Conservation (phyloP, 2,113 vertebrate genomes). For the Myxocyprinus asiaticus region DNA sequence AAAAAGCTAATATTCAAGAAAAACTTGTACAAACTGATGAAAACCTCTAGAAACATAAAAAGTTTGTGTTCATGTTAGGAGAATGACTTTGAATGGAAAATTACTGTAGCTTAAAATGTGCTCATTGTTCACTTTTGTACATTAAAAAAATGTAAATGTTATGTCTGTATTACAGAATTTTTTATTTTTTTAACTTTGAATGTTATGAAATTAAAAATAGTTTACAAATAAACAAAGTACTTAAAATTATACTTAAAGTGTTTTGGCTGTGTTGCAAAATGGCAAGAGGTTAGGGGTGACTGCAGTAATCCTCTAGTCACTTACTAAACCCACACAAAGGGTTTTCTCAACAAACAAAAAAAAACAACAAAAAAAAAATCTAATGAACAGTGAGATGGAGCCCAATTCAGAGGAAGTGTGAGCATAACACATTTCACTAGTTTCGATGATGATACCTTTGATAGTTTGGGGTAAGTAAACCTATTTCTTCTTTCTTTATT, state of each 20-base stretch:
- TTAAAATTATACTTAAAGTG: background rate
- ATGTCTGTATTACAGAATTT: no score
- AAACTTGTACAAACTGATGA: background rate
- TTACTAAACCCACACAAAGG: background rate
- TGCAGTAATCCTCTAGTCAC: background rate
- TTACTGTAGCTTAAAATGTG: background rate
- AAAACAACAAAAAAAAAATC: no score
- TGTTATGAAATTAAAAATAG: background rate
- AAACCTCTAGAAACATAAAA: background rate
- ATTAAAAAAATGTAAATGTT: no score
- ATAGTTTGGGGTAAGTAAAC: slow-evolving; percentile 9
- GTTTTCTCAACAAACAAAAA: background rate
- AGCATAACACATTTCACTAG: background rate
- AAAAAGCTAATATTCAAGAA: background rate
- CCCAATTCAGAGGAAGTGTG: background rate
- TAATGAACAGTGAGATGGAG: background rate
- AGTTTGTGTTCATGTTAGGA: no score
- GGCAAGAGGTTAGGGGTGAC: background rate
- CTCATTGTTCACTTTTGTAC: no score
- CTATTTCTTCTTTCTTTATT: background rate
- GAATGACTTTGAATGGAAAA: background rate
- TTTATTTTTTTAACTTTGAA: no score
- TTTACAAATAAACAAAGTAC: background rate
- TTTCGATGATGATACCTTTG: background rate
- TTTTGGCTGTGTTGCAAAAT: background rate